Evolutionary conservation across 1,140 invertebrate species (phyloP).

Genomic region (Argopecten irradians): DNA sequence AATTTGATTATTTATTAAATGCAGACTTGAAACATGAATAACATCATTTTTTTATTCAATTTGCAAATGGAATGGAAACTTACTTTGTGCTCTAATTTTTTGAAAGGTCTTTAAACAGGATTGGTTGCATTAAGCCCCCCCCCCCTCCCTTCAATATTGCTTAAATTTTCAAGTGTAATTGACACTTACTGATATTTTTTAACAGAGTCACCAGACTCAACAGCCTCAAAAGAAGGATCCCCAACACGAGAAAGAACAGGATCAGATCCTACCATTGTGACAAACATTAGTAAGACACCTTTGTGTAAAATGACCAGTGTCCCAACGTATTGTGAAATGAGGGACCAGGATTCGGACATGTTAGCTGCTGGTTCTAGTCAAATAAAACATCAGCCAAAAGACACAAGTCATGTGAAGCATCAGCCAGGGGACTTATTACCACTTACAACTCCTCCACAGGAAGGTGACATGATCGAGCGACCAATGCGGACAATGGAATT

Average conservation of each 20-base stretch:
- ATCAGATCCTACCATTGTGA: neutral
- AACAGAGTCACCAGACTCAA: neutral
- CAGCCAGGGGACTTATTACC: neutral
- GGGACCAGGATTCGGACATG: neutral
- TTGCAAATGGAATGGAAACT: too few species aligned
- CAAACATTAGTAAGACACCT: neutral
- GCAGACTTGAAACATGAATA: too few species aligned
- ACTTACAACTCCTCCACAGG: neutral
- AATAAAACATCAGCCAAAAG: neutral
- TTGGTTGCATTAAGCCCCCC: too few species aligned
- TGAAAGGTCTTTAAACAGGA: too few species aligned
- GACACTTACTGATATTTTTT: too few species aligned
- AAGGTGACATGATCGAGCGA: neutral
- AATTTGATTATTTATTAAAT: too few species aligned
- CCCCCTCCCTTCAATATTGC: too few species aligned
- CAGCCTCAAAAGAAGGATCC: neutral
- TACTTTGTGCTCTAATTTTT: too few species aligned
- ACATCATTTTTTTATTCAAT: too few species aligned
- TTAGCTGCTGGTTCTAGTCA: slow-evolving; percentile 2
- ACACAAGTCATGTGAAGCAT: neutral
- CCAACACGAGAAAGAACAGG: neutral
- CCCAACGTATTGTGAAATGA: neutral
- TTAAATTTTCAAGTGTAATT: too few species aligned
- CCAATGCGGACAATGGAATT: neutral
- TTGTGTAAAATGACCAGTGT: slow-evolving; percentile 7